Evolutionary conservation across 2,888 invertebrate genomes (phyloP).

Genomic region (Automeris io): DNA sequence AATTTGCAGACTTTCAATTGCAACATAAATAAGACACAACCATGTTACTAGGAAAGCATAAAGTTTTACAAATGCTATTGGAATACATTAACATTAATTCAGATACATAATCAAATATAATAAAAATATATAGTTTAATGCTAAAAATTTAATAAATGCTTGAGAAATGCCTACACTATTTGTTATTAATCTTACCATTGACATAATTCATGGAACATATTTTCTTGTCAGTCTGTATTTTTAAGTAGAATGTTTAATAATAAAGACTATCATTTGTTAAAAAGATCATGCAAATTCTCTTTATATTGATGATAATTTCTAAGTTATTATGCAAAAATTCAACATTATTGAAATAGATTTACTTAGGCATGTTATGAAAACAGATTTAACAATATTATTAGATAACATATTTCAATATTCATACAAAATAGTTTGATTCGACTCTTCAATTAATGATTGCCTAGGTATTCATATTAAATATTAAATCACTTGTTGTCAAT

Average conservation of each 20-base stretch:
- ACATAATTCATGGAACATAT: not conserved
- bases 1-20: constrained; percentile 34
- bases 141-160: constrained; percentile 1
- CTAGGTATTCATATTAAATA: no score
- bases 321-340: no score
- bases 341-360: no score
- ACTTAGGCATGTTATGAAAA: no score
- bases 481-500: no score
- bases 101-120: not conserved
- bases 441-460: no score
- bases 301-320: no score
- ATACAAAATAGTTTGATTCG: no score
- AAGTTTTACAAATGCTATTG: not conserved
- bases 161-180: not conserved
- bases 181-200: not conserved
- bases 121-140: not conserved
- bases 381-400: no score
- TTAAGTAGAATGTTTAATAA: not conserved
- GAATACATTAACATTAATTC: not conserved
- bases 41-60: constrained; percentile 27
- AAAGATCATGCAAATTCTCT: not conserved
- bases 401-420: no score
- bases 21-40: constrained; percentile 64
- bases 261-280: not conserved
- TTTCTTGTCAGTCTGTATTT: not conserved